phyloP scores from a whole-genome alignment of 2,797 vertebrate genomes.

The Eulemur mongoz region DNA sequence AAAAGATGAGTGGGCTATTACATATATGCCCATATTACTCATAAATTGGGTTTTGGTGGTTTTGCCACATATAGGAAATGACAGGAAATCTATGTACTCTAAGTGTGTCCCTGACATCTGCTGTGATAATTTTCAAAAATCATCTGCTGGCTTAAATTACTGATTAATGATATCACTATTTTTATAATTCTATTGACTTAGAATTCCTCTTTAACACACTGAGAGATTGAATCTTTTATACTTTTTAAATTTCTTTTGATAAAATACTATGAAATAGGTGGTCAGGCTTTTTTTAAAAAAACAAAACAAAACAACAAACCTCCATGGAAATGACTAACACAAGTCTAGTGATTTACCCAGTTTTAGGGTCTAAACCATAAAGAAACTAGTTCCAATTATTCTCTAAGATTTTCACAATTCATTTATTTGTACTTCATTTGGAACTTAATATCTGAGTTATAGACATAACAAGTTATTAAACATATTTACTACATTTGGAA shows the following conservation, averaged over 20 bases:
- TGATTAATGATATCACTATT: not conserved
- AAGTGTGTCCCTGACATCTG: not conserved
- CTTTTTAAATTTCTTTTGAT: conserved; percentile 11
- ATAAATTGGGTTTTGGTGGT: conserved; percentile 13
- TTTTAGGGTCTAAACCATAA: not conserved
- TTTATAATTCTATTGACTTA: conserved; percentile 24
- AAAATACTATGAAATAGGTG: not conserved
- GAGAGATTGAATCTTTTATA: not conserved
- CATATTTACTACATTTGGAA: not conserved
- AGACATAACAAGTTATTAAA: not conserved
- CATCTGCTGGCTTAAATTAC: conserved; percentile 25
- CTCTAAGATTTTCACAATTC: conserved; percentile 9
- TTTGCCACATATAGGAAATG: conserved; percentile 31
- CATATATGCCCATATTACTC: not conserved
- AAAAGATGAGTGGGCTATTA: not conserved
- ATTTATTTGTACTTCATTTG: not conserved
- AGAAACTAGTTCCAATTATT: not conserved
- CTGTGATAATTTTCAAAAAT: conserved; percentile 32
- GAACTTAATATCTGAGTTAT: conserved; percentile 4
- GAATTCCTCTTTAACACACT: conserved; percentile 42
- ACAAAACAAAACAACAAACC: not conserved
- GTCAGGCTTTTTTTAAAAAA: not conserved
- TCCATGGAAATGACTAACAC: not conserved
- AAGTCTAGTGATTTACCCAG: not conserved
- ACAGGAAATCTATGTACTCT: conserved; percentile 39